Base-by-base conservation (phyloP, 2,113 vertebrate genomes). In the Oreochromis spilurus region DNA sequence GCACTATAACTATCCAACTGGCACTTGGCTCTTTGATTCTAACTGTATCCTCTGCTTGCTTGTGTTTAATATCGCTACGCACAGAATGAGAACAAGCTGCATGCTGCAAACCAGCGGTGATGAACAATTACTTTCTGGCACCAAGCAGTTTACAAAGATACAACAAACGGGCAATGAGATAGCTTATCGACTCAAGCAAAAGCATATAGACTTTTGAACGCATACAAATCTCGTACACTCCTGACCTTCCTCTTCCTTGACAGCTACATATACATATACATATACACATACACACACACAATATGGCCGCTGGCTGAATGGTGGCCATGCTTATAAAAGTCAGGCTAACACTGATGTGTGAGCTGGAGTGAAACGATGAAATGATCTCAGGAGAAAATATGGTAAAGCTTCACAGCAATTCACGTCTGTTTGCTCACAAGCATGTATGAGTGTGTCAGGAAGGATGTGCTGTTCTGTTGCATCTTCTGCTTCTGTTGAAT, bases 331-430 rank as follows among this genome's bases (percentile, higher is more conserved):
- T 10, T 79, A 48, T 3, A 24, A 52, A 82, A 67, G 82, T 65
- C 85, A 79, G 58, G 29, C 87, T 79, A 79, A 84, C 77, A 65
- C 48, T 84, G 86, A 92, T 82, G 89, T 90, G 88, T 88, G 87
- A 79, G 82, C 86, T 90, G 81, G 81, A 91, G 92, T 88, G 87
- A 93, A 83, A 94, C 82, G 19, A 81, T 82, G 84, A 90, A 62
- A 91, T 84, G 82, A 89, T 90, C 90, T 94, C 89, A 60, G 67
- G 92, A 92, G 90, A 84, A 82, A 90, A 92, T 83, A 88, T 77
- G 65, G 67, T 77, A 70, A 85, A 72, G 88, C 82, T 82, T 84
- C 87, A 40, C 54, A 77, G 81, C 77, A 19, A 92, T 79, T 50
- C 72, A 80, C 24, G 48, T 58, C 43, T 77, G 53, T 82, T 65